These are phyloP conservation scores for Amblyteles armatorius DNA, from an alignment of 2,888 invertebrate species.

Conservation along the genomic window DNA sequence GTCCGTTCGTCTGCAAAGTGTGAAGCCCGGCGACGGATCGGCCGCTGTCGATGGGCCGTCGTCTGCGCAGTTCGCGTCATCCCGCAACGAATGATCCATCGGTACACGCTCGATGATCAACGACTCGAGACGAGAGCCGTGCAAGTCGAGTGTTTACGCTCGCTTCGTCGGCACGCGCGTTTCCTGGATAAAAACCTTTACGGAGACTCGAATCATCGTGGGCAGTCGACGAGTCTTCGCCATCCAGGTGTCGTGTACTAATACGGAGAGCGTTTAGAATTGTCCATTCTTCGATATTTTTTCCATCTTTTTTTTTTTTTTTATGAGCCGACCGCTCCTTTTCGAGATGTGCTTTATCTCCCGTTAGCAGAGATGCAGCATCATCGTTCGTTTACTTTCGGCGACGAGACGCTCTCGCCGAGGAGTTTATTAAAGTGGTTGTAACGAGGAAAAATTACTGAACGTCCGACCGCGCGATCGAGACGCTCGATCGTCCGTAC, in stretches of 20 bases:
- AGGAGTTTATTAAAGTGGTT: conserved; percentile 15
- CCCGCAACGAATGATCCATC: conserved; percentile 58
- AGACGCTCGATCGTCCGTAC: conserved; percentile 45
- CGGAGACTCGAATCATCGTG: conserved; percentile 49
- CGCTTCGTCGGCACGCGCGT: conserved; percentile 48
- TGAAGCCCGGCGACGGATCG: conserved; percentile 24
- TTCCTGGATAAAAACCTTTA: conserved; percentile 52
- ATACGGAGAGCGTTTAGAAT: conserved; percentile 60
- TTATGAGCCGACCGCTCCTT: neutral
- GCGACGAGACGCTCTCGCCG: neutral
- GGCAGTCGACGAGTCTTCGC: conserved; percentile 48
- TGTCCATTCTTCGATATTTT: conserved; percentile 50
- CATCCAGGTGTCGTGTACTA: conserved; percentile 55
- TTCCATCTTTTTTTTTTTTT: neutral
- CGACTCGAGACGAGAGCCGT: conserved; percentile 50
- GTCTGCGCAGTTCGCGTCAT: conserved; percentile 50
- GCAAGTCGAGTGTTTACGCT: conserved; percentile 60
- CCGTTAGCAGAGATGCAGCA: neutral
- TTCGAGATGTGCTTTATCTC: conserved; percentile 27
- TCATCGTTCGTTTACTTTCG: conserved; percentile 4
- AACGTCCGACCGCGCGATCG: conserved; percentile 22
- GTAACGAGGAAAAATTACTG: conserved; percentile 16
- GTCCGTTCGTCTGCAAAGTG: conserved; percentile 42
- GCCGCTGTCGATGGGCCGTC: conserved; percentile 28
- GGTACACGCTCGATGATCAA: conserved; percentile 61